Base-by-base conservation (phyloP, 1,140 invertebrate genomes). In the Drosophila parvula region DNA sequence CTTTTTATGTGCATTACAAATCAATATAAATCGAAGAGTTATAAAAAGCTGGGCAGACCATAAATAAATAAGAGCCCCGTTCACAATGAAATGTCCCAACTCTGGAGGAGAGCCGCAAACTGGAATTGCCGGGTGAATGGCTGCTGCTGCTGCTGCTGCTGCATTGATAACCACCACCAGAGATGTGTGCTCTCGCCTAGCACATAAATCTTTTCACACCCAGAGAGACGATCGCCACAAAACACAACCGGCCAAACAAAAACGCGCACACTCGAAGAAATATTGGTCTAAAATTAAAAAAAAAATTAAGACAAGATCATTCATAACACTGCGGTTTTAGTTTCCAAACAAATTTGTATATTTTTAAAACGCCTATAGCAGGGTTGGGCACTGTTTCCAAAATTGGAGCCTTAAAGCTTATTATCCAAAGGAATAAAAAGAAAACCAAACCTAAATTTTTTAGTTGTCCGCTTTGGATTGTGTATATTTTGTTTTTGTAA, bases 1-100 rank as follows among this genome's bases (percentile, higher is more conserved):
- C 76, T 61, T 74, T 64, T 85, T 79, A 85, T 82, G 70, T 64
- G 70, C 70, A 76, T 79, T 88, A 78, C 79, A 83, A 86, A 86
- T 86, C 83, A 86, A 86, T 86, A 88, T 83, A 86, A 86, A 89
- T 86, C 84, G 83, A 89, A 86, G 79, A 89, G 83, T 86, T 88
- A 75, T 86, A 86, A 86, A 86, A 88, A 73, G 68, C 83, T 77
- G 84, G 79, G 61, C 83, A 86, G 73, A 63, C 84, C 83, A 86
- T 86, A 86, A 86, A 86, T 78, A 88, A 88, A 86, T 78, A 83
- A 88, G 75, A 73, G 65, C 41, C 41, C 73, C 71, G 59, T 44
- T 62, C 76, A 86, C 84, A 86, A 86, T 89, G 77, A 86, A 88
- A 74, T 86, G 81, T 84, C 81, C 76, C 81, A 84, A 62, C 51